Evolutionary conservation across 2,888 invertebrate genomes (phyloP), one percentile per base, ranked within the genome.

Genomic region (Mechanitis mazaeus): DNA sequence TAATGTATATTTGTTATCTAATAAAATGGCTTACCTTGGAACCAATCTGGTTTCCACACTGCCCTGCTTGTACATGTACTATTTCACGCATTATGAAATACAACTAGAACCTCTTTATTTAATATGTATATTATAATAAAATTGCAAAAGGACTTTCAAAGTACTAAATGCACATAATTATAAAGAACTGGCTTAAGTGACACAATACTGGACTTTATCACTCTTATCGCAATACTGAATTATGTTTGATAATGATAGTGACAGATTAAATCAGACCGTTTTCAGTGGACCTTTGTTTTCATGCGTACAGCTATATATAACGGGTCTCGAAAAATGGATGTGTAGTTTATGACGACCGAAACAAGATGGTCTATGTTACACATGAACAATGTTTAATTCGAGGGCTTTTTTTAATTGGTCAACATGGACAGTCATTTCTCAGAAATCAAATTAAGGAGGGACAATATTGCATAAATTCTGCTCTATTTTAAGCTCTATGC

Each of bases 41-140:
- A 71, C 97, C 97, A 78, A 97, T 97, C 87, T 97, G 97, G 85
- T 97, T 98, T 59, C 97, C 97, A 82, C 97, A 97, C 83, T 97
- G 97, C 59, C 97, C 98, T 61, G 95, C 95, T 85, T 98, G 97
- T 62, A 98, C 93, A 81, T 97, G 97, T 64, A 98, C 96, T 74
- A 98, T 97, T 93, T 97, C 97, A 86, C 97, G 94, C 97, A 98
- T 98, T 87, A 90, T 68, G 53, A 54, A 31, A 42, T 47, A 54
- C 20, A 56, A 58, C 42, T 31, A 59, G 54, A 56, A 58, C 63
- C 55, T 58, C 45, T 11, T 58, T 62, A 5, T 35, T 38, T 45
- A 60, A n/a, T 56, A 55, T 56, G 57, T 60, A 61, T 57, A 35
- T 53, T 38, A 58, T 33, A 58, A 54, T 45, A 11, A 6, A 54